Base-by-base conservation (phyloP, 2,888 invertebrate genomes). In the Eristalis arbustorum region DNA sequence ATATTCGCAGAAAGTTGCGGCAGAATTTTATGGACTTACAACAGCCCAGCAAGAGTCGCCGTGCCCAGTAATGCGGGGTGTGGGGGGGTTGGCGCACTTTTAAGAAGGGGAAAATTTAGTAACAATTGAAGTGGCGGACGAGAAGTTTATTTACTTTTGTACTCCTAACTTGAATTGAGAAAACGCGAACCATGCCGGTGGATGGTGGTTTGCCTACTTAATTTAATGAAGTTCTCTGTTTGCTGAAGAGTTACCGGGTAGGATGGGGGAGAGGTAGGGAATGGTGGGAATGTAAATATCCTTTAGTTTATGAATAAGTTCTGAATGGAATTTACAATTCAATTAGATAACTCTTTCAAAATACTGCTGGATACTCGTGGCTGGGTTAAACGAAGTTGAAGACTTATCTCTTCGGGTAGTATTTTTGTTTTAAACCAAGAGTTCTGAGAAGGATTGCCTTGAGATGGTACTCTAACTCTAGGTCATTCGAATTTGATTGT, bases 11-110 rank as follows among this genome's bases (percentile, higher is more conserved):
- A 79, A 79, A 69, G 31, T 77, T 71, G 62, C 25, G 37, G 68
- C 31, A 18, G 40, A 84, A 80, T 64, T 77, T 81, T 77, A 85
- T 85, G 76, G 73, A 85, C 68, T 84, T 80, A 80, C 80, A 76
- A 59, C 62, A 56, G 57, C 22, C 18, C 4, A 6, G 67, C 11
- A 37, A 37, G 37, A 37, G 31, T 31, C 31, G 31, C 1, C 31
- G 31, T 31, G 31, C 31, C 31, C 10, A 31, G 8, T 10, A 10
- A 13, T 37, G 37, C 2, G 56, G 66, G 22, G 1, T 14, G 10
- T 13, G 67, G 34, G 25, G 49, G 49, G 34, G 61, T 1, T 0
- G 8, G 66, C 31, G 28, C 18, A 28, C n/a, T 31, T 62, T 62
- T 31, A 28, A 13, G 13, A 25, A 23, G 64, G 67, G 42, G 4